These are phyloP conservation scores for Caenorhabditis latens DNA, from an alignment of 1,140 invertebrate genomes.

Conservation along the genomic window DNA sequence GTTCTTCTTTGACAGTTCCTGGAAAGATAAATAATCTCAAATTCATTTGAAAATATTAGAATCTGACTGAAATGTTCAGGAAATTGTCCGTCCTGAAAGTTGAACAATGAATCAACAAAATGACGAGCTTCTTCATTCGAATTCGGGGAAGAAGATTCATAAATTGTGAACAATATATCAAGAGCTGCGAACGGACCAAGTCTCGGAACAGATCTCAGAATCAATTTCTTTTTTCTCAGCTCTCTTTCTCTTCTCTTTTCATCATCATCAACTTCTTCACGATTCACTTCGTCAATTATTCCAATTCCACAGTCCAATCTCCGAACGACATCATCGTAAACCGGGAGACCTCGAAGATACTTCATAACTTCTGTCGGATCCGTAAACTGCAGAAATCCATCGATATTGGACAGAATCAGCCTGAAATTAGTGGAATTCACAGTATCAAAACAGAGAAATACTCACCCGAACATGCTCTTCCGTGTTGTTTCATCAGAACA, in stretches of 20 bases:
- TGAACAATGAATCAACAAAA: neutral
- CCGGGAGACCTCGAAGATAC: neutral
- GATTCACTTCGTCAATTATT: neutral
- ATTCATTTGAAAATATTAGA: neutral
- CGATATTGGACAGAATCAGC: neutral
- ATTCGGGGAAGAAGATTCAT: neutral
- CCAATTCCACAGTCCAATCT: neutral
- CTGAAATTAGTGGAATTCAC: neutral
- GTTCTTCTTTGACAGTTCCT: neutral
- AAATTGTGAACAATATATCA: constrained; percentile 22
- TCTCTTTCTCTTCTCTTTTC: neutral
- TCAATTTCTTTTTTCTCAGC: neutral
- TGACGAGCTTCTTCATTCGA: neutral
- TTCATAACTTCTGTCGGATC: neutral
- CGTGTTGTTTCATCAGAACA: neutral
- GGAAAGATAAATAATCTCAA: neutral
- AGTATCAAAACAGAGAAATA: neutral
- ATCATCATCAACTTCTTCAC: neutral
- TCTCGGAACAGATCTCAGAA: constrained; percentile 6
- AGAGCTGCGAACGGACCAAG: neutral
- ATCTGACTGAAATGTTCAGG: neutral
- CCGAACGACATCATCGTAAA: neutral
- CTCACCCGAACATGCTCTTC: neutral
- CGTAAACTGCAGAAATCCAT: neutral
- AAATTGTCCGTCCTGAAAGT: neutral